Percentiles rank a stretch among this genome's conserved stretches.
Conservation (phyloP, 64 coral and sea anemone species). For the Stichodactyla helianthus region DNA sequence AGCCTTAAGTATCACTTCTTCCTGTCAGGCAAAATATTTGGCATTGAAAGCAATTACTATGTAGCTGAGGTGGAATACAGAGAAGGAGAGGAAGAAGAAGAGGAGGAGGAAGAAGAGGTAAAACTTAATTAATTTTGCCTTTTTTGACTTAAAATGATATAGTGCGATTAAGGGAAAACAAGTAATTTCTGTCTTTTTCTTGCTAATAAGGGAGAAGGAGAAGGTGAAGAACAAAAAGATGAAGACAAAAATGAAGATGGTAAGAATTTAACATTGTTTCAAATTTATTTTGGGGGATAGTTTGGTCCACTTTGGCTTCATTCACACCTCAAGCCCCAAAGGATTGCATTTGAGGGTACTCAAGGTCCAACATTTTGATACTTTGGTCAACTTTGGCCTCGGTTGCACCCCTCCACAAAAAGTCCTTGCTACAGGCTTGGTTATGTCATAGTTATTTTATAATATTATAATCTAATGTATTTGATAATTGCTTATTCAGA, state of each 20-base stretch:
- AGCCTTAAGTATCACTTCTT: neutral
- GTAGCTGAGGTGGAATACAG: conserved; percentile 91
- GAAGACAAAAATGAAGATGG: conserved; percentile 87
- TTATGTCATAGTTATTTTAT: neutral
- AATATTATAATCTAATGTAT: neutral
- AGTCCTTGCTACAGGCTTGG: neutral
- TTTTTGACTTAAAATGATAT: too few species aligned
- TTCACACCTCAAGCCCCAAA: neutral
- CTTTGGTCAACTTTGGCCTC: neutral
- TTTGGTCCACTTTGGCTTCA: too few species aligned
- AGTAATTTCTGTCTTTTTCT: neutral
- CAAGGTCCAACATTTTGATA: neutral
- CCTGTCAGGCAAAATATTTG: conserved; percentile 81
- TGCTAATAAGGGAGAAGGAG: conserved; percentile 51
- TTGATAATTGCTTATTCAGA: conserved; percentile 28
- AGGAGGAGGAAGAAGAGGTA: conserved; percentile 95
- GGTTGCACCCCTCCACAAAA: too few species aligned
- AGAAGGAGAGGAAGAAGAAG: conserved; percentile 91
- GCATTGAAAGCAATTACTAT: conserved; percentile 95
- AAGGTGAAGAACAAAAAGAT: conserved; percentile 86
- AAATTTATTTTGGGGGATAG: neutral
- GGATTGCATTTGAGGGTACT: neutral
- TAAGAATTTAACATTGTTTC: neutral
- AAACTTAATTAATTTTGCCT: neutral
- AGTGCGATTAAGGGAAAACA: too few species aligned